Conservation (phyloP, 2,888 invertebrate genomes). For the Nymphalis c-album region DNA sequence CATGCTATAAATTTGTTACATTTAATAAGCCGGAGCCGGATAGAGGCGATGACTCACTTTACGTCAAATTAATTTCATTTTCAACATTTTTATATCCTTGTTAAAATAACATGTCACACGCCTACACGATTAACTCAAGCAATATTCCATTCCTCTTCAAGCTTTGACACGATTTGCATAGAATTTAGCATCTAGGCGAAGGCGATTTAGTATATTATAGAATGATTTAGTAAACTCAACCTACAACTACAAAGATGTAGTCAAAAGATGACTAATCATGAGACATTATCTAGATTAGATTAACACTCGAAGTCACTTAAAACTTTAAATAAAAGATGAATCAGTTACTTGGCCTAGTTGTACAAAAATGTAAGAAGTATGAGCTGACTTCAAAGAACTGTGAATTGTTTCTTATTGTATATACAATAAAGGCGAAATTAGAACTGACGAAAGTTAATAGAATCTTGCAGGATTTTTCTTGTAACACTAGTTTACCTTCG, state of each 20-base stretch:
- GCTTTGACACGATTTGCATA: conserved; percentile 34
- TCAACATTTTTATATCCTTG: conserved; percentile 26
- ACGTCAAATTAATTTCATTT: conserved; percentile 20
- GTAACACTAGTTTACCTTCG: conserved; percentile 48
- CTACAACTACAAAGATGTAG: conserved; percentile 15
- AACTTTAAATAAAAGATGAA: conserved; percentile 44
- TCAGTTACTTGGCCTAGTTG: conserved; percentile 47
- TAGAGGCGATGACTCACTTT: conserved; percentile 22
- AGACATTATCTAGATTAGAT: conserved; percentile 32
- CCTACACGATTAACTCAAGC: conserved; percentile 29
- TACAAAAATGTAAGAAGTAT: conserved; percentile 38
- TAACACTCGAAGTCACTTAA: conserved; percentile 12
- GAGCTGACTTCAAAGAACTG: conserved; percentile 15
- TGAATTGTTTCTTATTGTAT: conserved; percentile 22
- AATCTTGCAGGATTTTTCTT: conserved; percentile 44
- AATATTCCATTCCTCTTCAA: conserved; percentile 21
- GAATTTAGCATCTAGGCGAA: conserved; percentile 36
- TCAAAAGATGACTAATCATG: conserved; percentile 19
- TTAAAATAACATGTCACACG: conserved; percentile 30
- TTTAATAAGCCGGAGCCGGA: conserved; percentile 26
- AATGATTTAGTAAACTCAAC: conserved; percentile 28
- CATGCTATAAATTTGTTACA: conserved; percentile 18
- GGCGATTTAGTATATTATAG: conserved; percentile 35
- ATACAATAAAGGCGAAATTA: conserved; percentile 33
- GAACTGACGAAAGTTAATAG: conserved; percentile 26